Evolutionary conservation across 2,113 vertebrate species (phyloP), one percentile per base, ranked within the genome.

Genomic region (Chlamydotis undulata): DNA sequence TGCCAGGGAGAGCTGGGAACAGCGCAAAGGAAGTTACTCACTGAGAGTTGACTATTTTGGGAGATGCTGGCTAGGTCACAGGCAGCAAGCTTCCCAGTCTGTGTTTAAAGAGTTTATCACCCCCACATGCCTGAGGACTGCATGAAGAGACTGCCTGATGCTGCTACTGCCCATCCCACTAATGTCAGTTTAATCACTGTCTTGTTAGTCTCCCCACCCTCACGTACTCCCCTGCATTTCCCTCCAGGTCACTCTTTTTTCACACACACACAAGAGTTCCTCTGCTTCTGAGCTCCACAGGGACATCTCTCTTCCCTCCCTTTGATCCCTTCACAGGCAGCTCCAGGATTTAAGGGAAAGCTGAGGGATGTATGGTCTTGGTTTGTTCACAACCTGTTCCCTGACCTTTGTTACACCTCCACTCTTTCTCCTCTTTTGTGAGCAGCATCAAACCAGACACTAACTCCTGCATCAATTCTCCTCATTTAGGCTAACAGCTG

Each of bases 1-100:
- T 96, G 91, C 96, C 95, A 97, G 87, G 94, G 95, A 80, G 93
- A 96, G 94, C 96, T 96, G 93, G 96, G 95, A 94, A 96, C 74
- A 76, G 49, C 50, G 91, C 96, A 97, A 82, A 97, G 96, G 97
- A 98, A 97, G 95, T 85, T 95, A 94, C 94, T 97, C 90, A 93
- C 89, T 73, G 94, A 1, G 57, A 91, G 83, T 26, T 85, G 90
- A 96, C 85, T 97, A 97, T 97, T 98, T 96, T 53, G 64, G 96
- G 97, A 97, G 95, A 95, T 71, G 87, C 80, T 85, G 94, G 89
- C 92, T 86, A 94, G 93, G 94, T 97, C 96, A 97, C 95, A 95
- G 64, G 77, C 91, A 93, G 81, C 65, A 67, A 93, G 86, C 57
- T 95, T 95, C 84, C 90, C 77, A 91, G 70, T 68, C 60, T 9